A percentile compares a stretch with the other conserved stretches of the same genome.
These are phyloP conservation scores for Dendropsophus ebraccatus DNA, from an alignment of 2,113 vertebrate species.

Conservation along the genomic window DNA sequence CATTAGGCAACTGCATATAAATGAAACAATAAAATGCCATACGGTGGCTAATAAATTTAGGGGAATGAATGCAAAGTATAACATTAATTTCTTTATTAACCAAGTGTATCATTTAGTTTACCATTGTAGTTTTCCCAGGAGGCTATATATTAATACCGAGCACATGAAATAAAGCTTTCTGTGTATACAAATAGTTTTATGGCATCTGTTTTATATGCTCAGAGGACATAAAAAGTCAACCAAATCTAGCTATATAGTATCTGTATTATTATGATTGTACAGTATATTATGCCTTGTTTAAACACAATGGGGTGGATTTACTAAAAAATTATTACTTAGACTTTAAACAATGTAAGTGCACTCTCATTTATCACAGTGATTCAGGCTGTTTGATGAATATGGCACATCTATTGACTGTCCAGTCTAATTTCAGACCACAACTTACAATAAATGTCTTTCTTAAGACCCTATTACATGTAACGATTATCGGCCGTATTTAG, in stretches of 20 bases:
- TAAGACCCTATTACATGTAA: too few species aligned
- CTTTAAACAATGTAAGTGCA: too few species aligned
- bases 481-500: too few species aligned
- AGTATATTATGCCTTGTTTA: too few species aligned
- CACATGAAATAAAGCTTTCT: neutral
- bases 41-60: conserved; percentile 35
- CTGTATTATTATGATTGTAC: too few species aligned
- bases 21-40: conserved; percentile 44
- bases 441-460: too few species aligned
- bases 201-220: conserved; percentile 11
- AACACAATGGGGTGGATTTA: too few species aligned
- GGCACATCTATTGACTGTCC: too few species aligned
- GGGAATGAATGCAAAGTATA: conserved; percentile 30
- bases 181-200: conserved; percentile 13
- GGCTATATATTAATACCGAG: neutral
- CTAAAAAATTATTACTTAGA: too few species aligned
- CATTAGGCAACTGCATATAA: conserved; percentile 18
- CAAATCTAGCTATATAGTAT: neutral
- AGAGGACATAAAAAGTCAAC: neutral
- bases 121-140: conserved; percentile 7
- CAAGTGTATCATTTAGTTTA: conserved; percentile 9
- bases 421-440: too few species aligned
- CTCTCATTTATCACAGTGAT: too few species aligned
- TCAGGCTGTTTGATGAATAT: too few species aligned
- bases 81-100: conserved; percentile 42